Evolutionary conservation across 2,888 invertebrate genomes (phyloP).

Genomic region (Trichopria drosophilae): DNA sequence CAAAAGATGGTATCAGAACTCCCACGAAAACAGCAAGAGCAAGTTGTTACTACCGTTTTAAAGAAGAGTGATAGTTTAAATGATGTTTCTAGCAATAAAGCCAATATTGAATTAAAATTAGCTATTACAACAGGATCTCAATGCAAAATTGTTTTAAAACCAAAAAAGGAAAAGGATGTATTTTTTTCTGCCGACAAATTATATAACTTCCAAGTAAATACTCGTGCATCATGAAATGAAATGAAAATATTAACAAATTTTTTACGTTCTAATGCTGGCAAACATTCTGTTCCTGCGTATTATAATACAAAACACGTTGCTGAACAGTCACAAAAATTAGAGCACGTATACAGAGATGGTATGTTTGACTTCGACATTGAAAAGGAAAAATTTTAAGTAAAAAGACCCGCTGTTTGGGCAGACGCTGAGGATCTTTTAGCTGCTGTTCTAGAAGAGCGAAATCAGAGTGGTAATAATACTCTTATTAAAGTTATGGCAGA

Average conservation of each 20-base stretch:
- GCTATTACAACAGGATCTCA: background rate
- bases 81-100: background rate
- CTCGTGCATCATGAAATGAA: slow-evolving; percentile 5
- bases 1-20: background rate
- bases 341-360: slow-evolving; percentile 1
- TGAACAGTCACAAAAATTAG: background rate
- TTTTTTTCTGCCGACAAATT: background rate
- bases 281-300: slow-evolving; percentile 3
- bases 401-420: slow-evolving; percentile 4
- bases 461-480: background rate
- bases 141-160: background rate
- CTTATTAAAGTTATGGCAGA: slow-evolving; percentile 1
- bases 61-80: background rate
- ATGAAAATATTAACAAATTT: slow-evolving; percentile 8
- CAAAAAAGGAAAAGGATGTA: slow-evolving; percentile 1
- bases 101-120: background rate
- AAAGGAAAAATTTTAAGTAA: slow-evolving; percentile 1
- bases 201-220: slow-evolving; percentile 8
- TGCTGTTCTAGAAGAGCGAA: slow-evolving; percentile 1
- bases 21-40: too few species aligned
- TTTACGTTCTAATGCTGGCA: slow-evolving; percentile 5
- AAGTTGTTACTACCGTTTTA: too few species aligned
- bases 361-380: slow-evolving; percentile 4
- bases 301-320: background rate
- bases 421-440: slow-evolving; percentile 3